Evolutionary conservation across 1,140 invertebrate genomes (phyloP).

Genomic region (Calephelis virginiensis): DNA sequence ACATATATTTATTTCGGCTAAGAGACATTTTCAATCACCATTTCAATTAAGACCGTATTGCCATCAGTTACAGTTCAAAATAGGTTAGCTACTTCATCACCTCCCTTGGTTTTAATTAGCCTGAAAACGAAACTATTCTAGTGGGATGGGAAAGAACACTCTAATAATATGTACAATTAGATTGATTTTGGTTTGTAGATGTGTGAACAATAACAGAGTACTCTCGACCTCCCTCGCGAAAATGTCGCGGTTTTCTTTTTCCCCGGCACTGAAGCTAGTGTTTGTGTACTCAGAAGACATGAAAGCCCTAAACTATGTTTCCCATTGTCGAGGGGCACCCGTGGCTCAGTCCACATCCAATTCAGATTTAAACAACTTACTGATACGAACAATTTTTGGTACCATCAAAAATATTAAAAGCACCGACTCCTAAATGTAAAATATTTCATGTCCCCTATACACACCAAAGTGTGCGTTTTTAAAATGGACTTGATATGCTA

Average conservation of each 20-base stretch:
- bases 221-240: conserved; percentile 63
- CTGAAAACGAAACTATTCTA: conserved; percentile 65
- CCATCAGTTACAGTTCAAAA: conserved; percentile 40
- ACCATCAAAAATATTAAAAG: no score
- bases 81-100: conserved; percentile 29
- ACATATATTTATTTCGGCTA: conserved; percentile 6
- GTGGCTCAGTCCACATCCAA: not conserved
- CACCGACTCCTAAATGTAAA: no score
- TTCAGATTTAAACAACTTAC: no score
- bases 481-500: no score
- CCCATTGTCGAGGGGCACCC: conserved; percentile 21
- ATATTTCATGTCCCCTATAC: no score
- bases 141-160: conserved; percentile 35
- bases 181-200: conserved; percentile 29
- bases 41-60: conserved; percentile 27
- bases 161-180: conserved; percentile 35
- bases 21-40: conserved; percentile 24
- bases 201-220: conserved; percentile 59
- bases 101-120: conserved; percentile 68
- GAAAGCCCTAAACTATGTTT: conserved; percentile 33
- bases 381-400: no score
- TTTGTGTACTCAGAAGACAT: conserved; percentile 33
- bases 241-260: conserved; percentile 55
- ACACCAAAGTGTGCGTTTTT: no score
- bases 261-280: conserved; percentile 25